Evolutionary conservation across 2,888 invertebrate species (phyloP).

Genomic region (Nipponacmea schrenckii): DNA sequence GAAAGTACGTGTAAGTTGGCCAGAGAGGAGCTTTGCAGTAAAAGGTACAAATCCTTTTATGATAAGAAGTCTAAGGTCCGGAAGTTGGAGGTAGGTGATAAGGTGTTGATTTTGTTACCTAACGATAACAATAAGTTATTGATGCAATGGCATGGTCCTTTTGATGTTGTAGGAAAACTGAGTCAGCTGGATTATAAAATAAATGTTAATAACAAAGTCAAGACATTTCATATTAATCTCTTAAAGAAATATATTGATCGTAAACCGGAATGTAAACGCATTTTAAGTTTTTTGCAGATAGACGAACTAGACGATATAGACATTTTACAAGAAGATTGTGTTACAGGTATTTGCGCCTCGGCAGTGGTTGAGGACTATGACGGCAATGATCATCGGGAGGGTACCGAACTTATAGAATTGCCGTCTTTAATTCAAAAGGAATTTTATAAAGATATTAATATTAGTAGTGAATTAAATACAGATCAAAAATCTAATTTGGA

Average conservation of each 20-base stretch:
- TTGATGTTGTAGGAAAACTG: slow-evolving; percentile 14
- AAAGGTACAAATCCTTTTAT: slow-evolving; percentile 16
- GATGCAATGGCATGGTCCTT: slow-evolving; percentile 29
- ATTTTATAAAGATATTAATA: no score
- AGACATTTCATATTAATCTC: slow-evolving; percentile 27
- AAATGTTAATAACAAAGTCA: slow-evolving; percentile 8
- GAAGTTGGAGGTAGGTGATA: slow-evolving; percentile 14
- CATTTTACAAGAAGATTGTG: no score
- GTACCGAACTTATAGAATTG: no score
- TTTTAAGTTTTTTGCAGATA: no score
- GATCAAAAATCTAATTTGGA: no score
- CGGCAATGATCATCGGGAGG: no score
- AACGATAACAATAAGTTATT: slow-evolving; percentile 21
- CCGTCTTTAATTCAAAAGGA: no score
- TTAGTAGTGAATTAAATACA: no score
- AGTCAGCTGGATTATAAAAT: slow-evolving; percentile 13
- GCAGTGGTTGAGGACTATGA: no score
- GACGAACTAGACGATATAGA: no score
- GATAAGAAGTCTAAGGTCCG: slow-evolving; percentile 17
- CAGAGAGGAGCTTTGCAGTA: background rate
- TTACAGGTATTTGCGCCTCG: no score
- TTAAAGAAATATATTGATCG: slow-evolving; percentile 17
- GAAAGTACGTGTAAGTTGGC: slow-evolving; percentile 15
- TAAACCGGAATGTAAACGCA: background rate
- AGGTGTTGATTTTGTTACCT: slow-evolving; percentile 25